A percentile compares a stretch with the other conserved stretches of the same genome.
These are phyloP conservation scores for Ammodytes marinus DNA, from an alignment of 2,113 vertebrate species.

Conservation along the genomic window DNA sequence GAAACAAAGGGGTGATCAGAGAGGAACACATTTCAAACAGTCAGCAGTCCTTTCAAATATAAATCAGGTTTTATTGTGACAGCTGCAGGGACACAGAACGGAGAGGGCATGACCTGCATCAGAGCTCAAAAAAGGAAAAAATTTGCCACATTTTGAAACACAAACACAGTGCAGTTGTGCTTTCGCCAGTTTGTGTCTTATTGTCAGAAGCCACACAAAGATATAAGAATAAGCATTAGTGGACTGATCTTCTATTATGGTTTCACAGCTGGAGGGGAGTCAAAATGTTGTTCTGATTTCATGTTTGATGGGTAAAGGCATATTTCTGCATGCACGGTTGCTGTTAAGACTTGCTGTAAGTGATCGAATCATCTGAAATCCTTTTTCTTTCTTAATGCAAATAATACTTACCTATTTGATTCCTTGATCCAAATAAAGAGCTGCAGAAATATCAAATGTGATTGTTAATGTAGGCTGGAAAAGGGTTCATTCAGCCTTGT, in stretches of 20 bases:
- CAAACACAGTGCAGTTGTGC: not conserved
- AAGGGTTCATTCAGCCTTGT: not conserved
- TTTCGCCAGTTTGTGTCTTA: too few relatives aligned
- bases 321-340: not conserved
- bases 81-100: conserved; percentile 1
- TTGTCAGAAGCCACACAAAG: not conserved
- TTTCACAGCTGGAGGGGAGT: not conserved
- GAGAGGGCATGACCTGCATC: conserved; percentile 9
- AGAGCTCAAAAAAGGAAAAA: not conserved
- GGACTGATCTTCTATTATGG: not conserved
- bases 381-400: not conserved
- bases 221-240: not conserved
- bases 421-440: not conserved
- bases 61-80: conserved; percentile 18
- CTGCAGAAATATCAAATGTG: not conserved
- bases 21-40: conserved; percentile 36
- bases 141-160: not conserved
- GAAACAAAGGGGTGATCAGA: conserved; percentile 30
- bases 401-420: too few relatives aligned
- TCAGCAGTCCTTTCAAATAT: conserved; percentile 26
- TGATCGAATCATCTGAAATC: not conserved
- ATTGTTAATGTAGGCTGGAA: not conserved
- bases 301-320: not conserved
- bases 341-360: not conserved
- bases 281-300: not conserved